Percentiles rank a stretch among this genome's conserved stretches.
Conservation (phyloP, 2,797 vertebrate species). For the Kryptopterus vitreolus region DNA sequence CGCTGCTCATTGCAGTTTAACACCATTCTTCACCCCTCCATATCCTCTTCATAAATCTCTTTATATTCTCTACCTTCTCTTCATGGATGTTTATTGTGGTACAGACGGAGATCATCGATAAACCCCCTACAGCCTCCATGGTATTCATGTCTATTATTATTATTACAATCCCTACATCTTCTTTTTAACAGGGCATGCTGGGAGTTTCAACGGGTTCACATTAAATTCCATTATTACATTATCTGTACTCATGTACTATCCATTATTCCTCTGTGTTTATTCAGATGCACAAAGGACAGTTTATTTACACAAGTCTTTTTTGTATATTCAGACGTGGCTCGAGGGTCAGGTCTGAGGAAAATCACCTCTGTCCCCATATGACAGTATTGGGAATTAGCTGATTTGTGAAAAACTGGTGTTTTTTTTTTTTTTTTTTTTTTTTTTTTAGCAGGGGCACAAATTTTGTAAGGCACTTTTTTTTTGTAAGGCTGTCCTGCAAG, state of each 20-base stretch:
- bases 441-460: not conserved
- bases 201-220: not conserved
- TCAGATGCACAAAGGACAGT: not conserved
- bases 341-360: not conserved
- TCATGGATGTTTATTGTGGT: not conserved
- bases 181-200: not conserved
- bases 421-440: too few species aligned
- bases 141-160: not conserved
- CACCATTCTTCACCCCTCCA: not conserved
- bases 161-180: not conserved
- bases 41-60: not conserved
- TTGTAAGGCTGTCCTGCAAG: conserved; percentile 14
- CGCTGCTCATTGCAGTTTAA: conserved; percentile 18
- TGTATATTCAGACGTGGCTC: not conserved
- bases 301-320: too few species aligned
- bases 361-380: not conserved
- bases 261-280: not conserved
- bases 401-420: not conserved
- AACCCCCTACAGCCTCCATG: not conserved
- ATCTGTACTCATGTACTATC: not conserved
- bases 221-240: not conserved
- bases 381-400: not conserved
- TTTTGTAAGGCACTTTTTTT: not conserved
- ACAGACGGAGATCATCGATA: not conserved
- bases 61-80: not conserved